Percentiles rank a stretch among this genome's conserved stretches.
phyloP scores from a whole-genome alignment of 2,113 vertebrate genomes.

The Phasianus colchicus region DNA sequence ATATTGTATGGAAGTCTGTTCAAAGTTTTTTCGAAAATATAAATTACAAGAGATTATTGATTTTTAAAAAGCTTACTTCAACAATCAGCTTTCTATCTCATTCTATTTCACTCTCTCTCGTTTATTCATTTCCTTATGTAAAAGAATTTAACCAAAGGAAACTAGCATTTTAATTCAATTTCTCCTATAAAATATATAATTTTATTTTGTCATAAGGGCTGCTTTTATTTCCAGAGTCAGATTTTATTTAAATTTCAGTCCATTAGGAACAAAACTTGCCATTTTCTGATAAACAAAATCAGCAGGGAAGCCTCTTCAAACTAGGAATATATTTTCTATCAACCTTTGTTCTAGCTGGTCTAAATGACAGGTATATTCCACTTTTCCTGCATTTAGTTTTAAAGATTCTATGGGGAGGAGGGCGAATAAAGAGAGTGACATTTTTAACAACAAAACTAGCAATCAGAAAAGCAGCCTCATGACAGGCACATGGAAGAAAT shows the following conservation, averaged over 20 bases:
- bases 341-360: conserved; percentile 89
- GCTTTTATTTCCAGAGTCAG: conserved; percentile 92
- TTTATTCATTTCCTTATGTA: conserved; percentile 86
- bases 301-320: conserved; percentile 92
- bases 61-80: conserved; percentile 84
- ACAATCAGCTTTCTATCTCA: conserved; percentile 79
- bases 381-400: conserved; percentile 84
- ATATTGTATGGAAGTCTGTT: conserved; percentile 72
- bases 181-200: conserved; percentile 87
- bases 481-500: conserved; percentile 82
- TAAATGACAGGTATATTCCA: conserved; percentile 94
- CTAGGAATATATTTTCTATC: conserved; percentile 85
- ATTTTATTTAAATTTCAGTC: conserved; percentile 95
- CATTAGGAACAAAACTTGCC: conserved; percentile 92
- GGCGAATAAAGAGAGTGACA: conserved; percentile 78
- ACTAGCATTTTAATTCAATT: conserved; percentile 88
- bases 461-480: conserved; percentile 82
- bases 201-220: conserved; percentile 90
- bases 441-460: conserved; percentile 88
- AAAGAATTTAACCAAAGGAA: conserved; percentile 88
- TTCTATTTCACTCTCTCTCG: conserved; percentile 71
- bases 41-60: conserved; percentile 84
- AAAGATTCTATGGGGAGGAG: conserved; percentile 82
- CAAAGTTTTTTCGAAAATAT: conserved; percentile 80
- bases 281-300: conserved; percentile 97